Base-by-base conservation (phyloP, 2,113 vertebrate genomes). In the Gymnocephalus cernua region DNA sequence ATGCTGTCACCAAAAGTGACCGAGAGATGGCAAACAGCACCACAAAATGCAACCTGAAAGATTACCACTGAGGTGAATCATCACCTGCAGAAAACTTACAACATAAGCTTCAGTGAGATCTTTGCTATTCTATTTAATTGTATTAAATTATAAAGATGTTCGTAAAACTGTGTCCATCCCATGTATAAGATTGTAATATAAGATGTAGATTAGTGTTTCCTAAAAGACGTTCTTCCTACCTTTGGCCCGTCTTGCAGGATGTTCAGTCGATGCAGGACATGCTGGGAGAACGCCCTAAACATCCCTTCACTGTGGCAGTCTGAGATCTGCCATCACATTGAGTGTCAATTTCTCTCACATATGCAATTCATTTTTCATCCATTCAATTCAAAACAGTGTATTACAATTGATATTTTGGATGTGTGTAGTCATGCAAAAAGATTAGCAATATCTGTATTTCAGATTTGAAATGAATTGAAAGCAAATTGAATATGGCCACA, bases 251-350 rank as follows among this genome's bases (percentile, higher is more conserved):
- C 93, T 83, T 97, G 97, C 8, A 84, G 88, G 80, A 99, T 94
- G 77, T 96, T 95, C 68, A 99, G 95, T 71, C 98, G 96, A 91
- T 99, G 95, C 0, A 99, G 93, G 16, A 99, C 94, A 12, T 99
- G 98, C 89, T 99, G 97, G 29, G 98, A 98, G 92, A 99, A 99
- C 0, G 98, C 97, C 92, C 95, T 88, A 86, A 99, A 99, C 78
- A 99, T 93, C 27, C 98, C 98, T 0, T 97, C 96, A 44, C 95
- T 92, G 0, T 92, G 94, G 88, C 98, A 99, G 93, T 98, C 95
- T 41, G 97, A 96, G 70, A 99, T 97, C 98, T 99, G 88, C 74
- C 95, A 96, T 84, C 69, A 81, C 32, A 71, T 14, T 38, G 66
- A 56, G 11, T 2, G 19, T 64, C 13, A 27, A n/a, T 59, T 54